These are phyloP conservation scores for Drosophila eugracilis DNA, from an alignment of 1,140 invertebrate genomes.

Conservation along the genomic window DNA sequence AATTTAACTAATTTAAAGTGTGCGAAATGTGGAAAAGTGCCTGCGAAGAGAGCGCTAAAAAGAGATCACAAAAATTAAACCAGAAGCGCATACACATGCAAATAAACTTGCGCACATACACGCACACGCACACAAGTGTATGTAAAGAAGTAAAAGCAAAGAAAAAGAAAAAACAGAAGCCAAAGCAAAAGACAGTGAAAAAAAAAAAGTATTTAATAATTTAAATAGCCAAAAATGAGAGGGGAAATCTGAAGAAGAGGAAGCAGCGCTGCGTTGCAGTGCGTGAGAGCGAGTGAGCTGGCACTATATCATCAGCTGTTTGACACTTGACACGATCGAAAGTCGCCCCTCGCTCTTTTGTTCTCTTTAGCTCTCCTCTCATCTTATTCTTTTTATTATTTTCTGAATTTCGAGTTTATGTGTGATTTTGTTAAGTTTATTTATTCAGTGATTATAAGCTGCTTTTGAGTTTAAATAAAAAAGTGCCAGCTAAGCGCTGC, in stretches of 20 bases:
- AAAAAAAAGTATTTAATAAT: constrained; percentile 67
- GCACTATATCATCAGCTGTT: constrained; percentile 75
- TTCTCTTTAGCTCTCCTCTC: neutral
- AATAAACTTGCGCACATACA: constrained; percentile 35
- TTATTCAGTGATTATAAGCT: constrained; percentile 61
- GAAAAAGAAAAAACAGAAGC: constrained; percentile 30
- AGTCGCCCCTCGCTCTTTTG: constrained; percentile 14
- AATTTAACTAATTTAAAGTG: constrained; percentile 54
- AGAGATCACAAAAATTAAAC: constrained; percentile 29
- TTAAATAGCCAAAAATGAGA: constrained; percentile 49
- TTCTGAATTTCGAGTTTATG: constrained; percentile 45
- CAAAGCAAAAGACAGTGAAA: constrained; percentile 50
- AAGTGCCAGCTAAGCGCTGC: constrained; percentile 34
- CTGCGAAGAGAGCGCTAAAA: constrained; percentile 31
- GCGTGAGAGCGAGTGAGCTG: constrained; percentile 58
- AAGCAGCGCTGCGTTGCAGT: constrained; percentile 31
- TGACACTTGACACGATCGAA: constrained; percentile 78
- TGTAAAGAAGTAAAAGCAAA: constrained; percentile 48
- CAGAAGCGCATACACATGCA: constrained; percentile 46
- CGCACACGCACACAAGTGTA: constrained; percentile 10
- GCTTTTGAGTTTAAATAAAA: constrained; percentile 37
- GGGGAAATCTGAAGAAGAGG: constrained; percentile 11
- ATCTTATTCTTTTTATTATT: constrained; percentile 5
- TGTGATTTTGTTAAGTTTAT: constrained; percentile 54
- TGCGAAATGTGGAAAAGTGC: constrained; percentile 60